Evolutionary conservation across 1,140 invertebrate genomes (phyloP).

Genomic region (Littorina saxatilis): DNA sequence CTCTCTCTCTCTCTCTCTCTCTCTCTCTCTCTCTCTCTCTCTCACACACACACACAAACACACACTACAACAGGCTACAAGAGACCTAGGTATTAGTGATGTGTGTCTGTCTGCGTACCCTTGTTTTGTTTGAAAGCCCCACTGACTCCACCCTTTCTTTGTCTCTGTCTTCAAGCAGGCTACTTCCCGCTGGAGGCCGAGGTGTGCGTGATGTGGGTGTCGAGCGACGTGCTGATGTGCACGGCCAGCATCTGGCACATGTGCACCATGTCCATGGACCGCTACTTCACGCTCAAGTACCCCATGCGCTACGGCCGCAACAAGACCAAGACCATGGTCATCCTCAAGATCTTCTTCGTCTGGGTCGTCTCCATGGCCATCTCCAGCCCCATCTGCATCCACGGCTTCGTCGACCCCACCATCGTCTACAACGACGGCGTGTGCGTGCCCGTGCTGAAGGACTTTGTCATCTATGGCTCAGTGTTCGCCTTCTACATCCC

Average conservation of each 20-base stretch:
- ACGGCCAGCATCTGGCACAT: slow-evolving; percentile 97
- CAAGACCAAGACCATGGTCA: slow-evolving; percentile 90
- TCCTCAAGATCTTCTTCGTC: slow-evolving; percentile 91
- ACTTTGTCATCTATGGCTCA: slow-evolving; percentile 93
- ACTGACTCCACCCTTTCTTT: neutral
- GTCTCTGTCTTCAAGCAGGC: slow-evolving; percentile 80
- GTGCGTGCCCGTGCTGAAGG: slow-evolving; percentile 81
- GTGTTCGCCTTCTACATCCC: slow-evolving; percentile 97
- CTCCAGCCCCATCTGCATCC: slow-evolving; percentile 89
- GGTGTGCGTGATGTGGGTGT: slow-evolving; percentile 95
- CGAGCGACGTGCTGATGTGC: slow-evolving; percentile 95
- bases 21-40: no score
- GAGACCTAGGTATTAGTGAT: no score
- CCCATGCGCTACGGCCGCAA: slow-evolving; percentile 86
- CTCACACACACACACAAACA: no score
- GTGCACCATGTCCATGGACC: slow-evolving; percentile 95
- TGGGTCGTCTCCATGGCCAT: slow-evolving; percentile 93
- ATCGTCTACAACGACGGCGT: slow-evolving; percentile 76
- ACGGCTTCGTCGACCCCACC: slow-evolving; percentile 82
- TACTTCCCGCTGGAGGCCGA: slow-evolving; percentile 92
- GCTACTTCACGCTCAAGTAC: slow-evolving; percentile 77
- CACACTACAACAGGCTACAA: no score
- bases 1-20: slow-evolving; percentile 4
- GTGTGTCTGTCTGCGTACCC: no score
- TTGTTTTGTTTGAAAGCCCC: no score